A percentile compares a stretch with the other conserved stretches of the same genome.
phyloP scores from a whole-genome alignment of 2,888 invertebrate genomes.

The Callinectes sapidus region DNA sequence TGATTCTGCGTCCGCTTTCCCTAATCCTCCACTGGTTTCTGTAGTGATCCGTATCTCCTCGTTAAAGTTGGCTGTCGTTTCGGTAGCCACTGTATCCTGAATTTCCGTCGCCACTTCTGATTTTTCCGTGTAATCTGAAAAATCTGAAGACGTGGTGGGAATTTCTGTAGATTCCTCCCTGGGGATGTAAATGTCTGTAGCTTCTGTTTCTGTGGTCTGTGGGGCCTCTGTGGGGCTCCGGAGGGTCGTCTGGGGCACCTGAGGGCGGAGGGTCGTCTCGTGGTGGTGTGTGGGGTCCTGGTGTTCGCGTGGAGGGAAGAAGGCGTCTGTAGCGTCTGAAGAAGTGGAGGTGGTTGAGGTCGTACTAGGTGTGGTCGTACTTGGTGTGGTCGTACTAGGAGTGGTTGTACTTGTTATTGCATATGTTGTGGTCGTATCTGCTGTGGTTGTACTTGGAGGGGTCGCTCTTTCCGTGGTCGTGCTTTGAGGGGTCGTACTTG shows the following conservation, averaged over 20 bases:
- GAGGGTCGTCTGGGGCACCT: not conserved
- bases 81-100: not conserved
- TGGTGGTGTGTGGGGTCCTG: not conserved
- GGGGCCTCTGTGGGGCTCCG: not conserved
- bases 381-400: not conserved
- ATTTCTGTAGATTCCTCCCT: not conserved
- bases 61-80: constrained; percentile 23
- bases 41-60: constrained; percentile 25
- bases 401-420: not conserved
- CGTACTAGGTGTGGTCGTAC: not conserved
- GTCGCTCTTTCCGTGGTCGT: not conserved
- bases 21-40: not conserved
- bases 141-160: not conserved
- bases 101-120: constrained; percentile 9
- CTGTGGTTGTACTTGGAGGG: not conserved
- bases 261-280: not conserved
- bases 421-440: not conserved
- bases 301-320: not conserved
- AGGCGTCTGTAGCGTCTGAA: not conserved
- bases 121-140: not conserved
- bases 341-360: not conserved
- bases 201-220: not conserved
- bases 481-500: not conserved
- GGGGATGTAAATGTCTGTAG: not conserved
- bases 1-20: not conserved